Evolutionary conservation across 2,797 vertebrate genomes (phyloP).

Genomic region (Percopsis omiscomaycus): DNA sequence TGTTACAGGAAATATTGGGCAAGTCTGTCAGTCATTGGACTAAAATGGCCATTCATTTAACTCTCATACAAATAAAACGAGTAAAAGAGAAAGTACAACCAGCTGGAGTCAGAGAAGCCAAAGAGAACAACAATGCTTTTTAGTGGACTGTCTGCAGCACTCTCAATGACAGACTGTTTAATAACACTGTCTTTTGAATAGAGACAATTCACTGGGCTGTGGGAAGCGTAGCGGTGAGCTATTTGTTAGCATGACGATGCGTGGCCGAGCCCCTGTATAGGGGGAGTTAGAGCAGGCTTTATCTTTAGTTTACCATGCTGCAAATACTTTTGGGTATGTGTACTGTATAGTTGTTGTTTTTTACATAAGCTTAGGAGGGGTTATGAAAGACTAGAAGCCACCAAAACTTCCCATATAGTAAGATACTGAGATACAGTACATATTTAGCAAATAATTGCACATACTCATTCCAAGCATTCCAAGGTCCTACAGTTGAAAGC

Average conservation of each 20-base stretch:
- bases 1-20: not conserved
- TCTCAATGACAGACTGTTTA: conserved; percentile 21
- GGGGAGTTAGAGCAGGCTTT: not conserved
- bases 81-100: not conserved
- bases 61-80: not conserved
- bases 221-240: conserved; percentile 10
- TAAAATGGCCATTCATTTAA: not conserved
- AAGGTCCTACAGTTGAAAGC: too few species aligned
- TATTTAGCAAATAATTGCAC: not conserved
- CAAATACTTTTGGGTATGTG: conserved; percentile 19
- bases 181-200: conserved; percentile 19
- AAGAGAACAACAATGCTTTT: conserved; percentile 9
- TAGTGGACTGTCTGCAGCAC: conserved; percentile 3
- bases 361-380: not conserved
- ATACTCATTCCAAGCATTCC: too few species aligned
- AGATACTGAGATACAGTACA: not conserved
- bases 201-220: conserved; percentile 9
- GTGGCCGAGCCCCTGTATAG: conserved; percentile 3
- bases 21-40: not conserved
- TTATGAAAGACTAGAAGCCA: conserved; percentile 4
- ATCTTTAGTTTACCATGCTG: conserved; percentile 9
- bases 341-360: not conserved
- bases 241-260: not conserved
- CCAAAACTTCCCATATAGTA: conserved; percentile 1
- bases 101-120: not conserved